Base-by-base conservation (phyloP, 2,888 invertebrate genomes). In the Globia sparganii region DNA sequence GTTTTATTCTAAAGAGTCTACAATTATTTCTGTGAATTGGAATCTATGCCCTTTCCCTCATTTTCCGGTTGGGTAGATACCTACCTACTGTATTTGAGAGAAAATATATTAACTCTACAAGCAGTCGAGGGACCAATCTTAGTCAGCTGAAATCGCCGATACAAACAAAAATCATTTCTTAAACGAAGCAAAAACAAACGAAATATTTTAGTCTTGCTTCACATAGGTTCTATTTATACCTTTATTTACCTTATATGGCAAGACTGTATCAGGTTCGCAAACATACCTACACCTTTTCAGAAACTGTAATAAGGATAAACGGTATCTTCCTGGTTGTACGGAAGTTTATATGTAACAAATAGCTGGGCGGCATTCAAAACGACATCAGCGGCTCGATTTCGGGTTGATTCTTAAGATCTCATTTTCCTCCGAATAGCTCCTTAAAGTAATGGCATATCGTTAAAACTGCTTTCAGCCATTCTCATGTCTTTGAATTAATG, bases 401-500 rank as follows among this genome's bases (percentile, higher is more conserved):
- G 81, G 85, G 77, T 89, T 86, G 86, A 88, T 89, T 89, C 88
- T 90, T 90, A 86, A 89, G 89, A 90, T 76, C 89, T 90, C 89
- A 90, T 92, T 93, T 91, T 88, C 84, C 81, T 87, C 85, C 75
- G 87, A 91, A 94, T 92, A 90, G 91, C 90, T 90, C 83, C 90
- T 92, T 90, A 91, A 92, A 91, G 89, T 93, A 92, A 93, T 91
- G 90, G 91, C 90, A 88, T 88, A 90, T 91, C 93, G 91, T 93
- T 92, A 92, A 91, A 92, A 91, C 83, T 88, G 89, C 86, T 88
- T 83, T 88, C 90, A 89, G 86, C 87, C 80, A 87, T 90, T 89
- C 89, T 86, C 91, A 90, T 93, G 91, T 90, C 89, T 88, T 81
- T 88, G 91, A 92, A 94, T 93, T 93, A 93, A 94, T 94, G 92